A percentile compares a stretch with the other conserved stretches of the same genome.
These are phyloP conservation scores for Drosophila rellima DNA, from an alignment of 2,888 invertebrate genomes.

Conservation along the genomic window DNA sequence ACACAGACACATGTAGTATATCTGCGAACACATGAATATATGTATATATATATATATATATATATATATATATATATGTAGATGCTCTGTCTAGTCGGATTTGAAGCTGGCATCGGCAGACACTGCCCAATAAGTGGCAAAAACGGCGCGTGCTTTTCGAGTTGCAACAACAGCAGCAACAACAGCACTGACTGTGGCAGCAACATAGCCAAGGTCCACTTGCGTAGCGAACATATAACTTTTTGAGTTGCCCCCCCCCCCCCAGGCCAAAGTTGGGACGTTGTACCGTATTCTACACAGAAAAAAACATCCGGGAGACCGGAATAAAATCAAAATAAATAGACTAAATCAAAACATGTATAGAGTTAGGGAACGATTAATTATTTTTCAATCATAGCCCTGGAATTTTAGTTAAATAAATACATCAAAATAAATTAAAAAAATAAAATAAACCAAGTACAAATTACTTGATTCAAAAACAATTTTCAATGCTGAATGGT, in stretches of 20 bases:
- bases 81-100: constrained; percentile 26
- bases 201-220: constrained; percentile 16
- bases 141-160: constrained; percentile 72
- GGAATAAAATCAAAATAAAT: too few species aligned
- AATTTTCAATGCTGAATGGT: too few species aligned
- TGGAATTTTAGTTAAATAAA: too few species aligned
- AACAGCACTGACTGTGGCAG: neutral
- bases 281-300: neutral
- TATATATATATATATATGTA: constrained; percentile 8
- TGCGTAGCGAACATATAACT: constrained; percentile 6
- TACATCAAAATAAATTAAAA: too few species aligned
- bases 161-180: neutral
- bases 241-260: constrained; percentile 2
- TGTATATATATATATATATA: constrained; percentile 3
- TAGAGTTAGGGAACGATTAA: too few species aligned
- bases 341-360: too few species aligned
- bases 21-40: neutral
- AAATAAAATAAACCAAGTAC: too few species aligned
- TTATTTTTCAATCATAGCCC: too few species aligned
- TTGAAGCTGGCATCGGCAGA: constrained; percentile 36
- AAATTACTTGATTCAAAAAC: too few species aligned
- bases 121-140: constrained; percentile 74
- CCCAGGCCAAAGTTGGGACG: neutral
- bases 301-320: too few species aligned
- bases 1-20: constrained; percentile 21